Base-by-base conservation (phyloP, 1,140 invertebrate genomes). In the Proctacanthus coquilletti region DNA sequence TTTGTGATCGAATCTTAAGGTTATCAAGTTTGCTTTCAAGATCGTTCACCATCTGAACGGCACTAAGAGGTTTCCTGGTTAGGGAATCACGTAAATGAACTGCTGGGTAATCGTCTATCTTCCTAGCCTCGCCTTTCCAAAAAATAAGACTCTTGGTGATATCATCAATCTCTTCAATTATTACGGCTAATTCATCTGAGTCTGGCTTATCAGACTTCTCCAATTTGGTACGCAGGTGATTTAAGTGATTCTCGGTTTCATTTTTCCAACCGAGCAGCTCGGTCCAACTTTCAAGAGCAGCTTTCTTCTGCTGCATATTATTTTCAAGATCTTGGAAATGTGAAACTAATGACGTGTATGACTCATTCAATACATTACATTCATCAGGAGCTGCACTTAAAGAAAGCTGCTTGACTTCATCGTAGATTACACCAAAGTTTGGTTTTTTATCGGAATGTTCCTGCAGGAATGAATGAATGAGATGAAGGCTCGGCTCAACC, bases 261-360 rank as follows among this genome's bases (percentile, higher is more conserved):
- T 78, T 71, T 43, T 81, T 74, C 80, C 83, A 88, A 40, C 75
- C 77, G 11, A 85, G 52, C 18, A 91, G 67, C 44, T 87, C 81
- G 2, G 70, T 71, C 83, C 86, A 91, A 44, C 83, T 84, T 53
- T 89, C 77, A 17, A 92, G 61, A 13, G 73, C 68, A 1, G 63
- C 66, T 57, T 80, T 82, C 52, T 84, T 84, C 43, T 75, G 68
- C 48, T 72, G 66, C 38, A 93, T 64, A 42, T 79, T 75, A 14
- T 75, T 72, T 51, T 85, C 79, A 8, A 85, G 68, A 13, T 74
- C 70, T 54, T 84, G 76, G 48, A 86, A 89, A 44, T 77, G 75
- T 31, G 75, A 65, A 18, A 80, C 75, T 23, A 91, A 60, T 18
- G 71, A 67, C 0, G 74, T 72, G 50, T 85, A 88, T 4, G 74